These are phyloP conservation scores for Heloderma charlesbogerti DNA, from an alignment of 2,113 vertebrate genomes.

Conservation along the genomic window DNA sequence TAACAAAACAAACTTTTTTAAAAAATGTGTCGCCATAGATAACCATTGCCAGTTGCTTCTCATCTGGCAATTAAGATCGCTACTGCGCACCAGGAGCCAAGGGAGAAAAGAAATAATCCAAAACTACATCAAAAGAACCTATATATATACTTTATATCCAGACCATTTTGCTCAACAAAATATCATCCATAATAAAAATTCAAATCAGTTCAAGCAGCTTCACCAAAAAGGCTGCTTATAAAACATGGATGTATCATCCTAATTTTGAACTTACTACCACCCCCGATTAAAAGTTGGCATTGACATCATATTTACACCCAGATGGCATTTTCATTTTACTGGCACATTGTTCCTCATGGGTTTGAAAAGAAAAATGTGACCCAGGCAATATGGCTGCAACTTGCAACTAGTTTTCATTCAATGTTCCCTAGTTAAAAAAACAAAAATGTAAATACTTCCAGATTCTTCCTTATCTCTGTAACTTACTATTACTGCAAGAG, in stretches of 20 bases:
- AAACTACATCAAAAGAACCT: constrained; percentile 58
- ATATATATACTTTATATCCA: constrained; percentile 54
- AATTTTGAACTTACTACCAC: constrained; percentile 75
- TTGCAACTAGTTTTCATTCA: constrained; percentile 60
- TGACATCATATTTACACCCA: constrained; percentile 77
- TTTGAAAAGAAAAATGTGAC: constrained; percentile 71
- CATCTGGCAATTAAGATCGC: constrained; percentile 37
- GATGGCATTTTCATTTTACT: constrained; percentile 78
- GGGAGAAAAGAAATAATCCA: constrained; percentile 34
- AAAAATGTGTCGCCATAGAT: constrained; percentile 21
- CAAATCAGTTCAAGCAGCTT: constrained; percentile 73
- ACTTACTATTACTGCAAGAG: not conserved
- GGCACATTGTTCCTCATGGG: constrained; percentile 73
- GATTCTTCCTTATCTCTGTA: constrained; percentile 14
- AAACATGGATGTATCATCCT: constrained; percentile 71
- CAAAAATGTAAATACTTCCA: constrained; percentile 37
- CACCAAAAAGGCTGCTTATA: constrained; percentile 67
- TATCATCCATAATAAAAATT: constrained; percentile 77
- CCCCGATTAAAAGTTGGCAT: constrained; percentile 73
- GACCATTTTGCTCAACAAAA: constrained; percentile 65
- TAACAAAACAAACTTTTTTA: constrained; percentile 60
- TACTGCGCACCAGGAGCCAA: constrained; percentile 42
- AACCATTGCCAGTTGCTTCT: constrained; percentile 46
- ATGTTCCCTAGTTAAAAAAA: constrained; percentile 36
- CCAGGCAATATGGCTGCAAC: constrained; percentile 55